A percentile compares a stretch with the other conserved stretches of the same genome.
Conservation (phyloP, 1,140 invertebrate genomes). For the Caenorhabditis brenneri region DNA sequence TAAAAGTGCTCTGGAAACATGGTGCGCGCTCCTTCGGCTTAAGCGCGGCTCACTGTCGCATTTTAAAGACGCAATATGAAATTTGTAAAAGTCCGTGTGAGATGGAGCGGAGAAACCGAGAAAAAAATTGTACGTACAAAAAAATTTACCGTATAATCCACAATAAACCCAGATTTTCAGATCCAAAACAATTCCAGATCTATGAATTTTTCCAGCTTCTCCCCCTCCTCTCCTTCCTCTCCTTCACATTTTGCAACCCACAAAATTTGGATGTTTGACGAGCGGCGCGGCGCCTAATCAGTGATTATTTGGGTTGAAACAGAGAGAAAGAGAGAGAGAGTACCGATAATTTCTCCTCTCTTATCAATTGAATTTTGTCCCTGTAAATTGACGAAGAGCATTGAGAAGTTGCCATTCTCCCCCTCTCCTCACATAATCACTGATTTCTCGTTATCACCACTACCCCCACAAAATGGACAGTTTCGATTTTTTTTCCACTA, state of each 20-base stretch:
- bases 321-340: no score
- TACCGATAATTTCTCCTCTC: background rate
- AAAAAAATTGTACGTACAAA: no score
- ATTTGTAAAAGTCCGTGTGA: no score
- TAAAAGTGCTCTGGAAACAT: no score
- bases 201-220: background rate
- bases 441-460: conserved; percentile 24
- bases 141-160: no score
- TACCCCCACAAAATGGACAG: background rate
- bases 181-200: no score
- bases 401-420: conserved; percentile 37
- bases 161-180: no score
- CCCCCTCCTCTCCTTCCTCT: background rate
- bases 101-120: no score
- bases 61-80: no score
- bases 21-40: no score
- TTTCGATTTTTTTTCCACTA: background rate
- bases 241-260: conserved; percentile 2
- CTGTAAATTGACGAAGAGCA: conserved; percentile 11
- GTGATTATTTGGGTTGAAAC: conserved; percentile 8
- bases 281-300: conserved; percentile 10
- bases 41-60: no score
- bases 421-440: background rate
- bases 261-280: conserved; percentile 28
- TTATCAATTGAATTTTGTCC: no score